Evolutionary conservation across 2,113 vertebrate species (phyloP).

Genomic region (Chlamydotis undulata): DNA sequence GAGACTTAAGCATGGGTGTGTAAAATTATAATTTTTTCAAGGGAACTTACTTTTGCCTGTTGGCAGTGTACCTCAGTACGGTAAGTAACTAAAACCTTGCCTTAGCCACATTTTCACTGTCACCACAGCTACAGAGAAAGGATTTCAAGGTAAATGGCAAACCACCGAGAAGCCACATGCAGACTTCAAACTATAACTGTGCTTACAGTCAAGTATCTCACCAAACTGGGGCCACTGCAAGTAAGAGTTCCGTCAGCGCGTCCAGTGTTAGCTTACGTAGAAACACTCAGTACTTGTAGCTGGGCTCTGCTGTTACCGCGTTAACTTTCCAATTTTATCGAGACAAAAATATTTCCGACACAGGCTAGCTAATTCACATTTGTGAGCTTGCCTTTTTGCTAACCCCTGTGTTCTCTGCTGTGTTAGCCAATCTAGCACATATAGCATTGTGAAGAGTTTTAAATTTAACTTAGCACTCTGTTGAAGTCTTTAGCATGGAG

Average conservation of each 20-base stretch:
- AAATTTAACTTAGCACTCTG: neutral
- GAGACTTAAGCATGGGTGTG: neutral
- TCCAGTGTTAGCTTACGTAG: neutral
- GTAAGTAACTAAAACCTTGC: neutral
- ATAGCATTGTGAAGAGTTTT: neutral
- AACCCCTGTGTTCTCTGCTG: neutral
- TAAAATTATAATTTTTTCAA: neutral
- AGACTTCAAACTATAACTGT: neutral
- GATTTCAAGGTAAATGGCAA: neutral
- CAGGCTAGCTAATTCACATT: neutral
- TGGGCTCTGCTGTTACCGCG: neutral
- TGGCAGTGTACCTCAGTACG: neutral
- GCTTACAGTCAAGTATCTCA: neutral
- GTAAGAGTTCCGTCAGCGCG: neutral
- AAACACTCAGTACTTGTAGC: neutral
- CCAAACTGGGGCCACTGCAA: neutral
- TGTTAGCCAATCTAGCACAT: neutral
- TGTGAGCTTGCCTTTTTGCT: neutral
- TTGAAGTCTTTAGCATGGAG: neutral
- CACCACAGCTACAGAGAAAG: neutral
- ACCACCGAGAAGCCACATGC: fast-evolving
- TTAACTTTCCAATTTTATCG: neutral
- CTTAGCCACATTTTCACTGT: neutral
- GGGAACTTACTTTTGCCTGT: neutral
- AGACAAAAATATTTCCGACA: slow-evolving; percentile 6